Conservation (phyloP, 2,113 vertebrate species). For the Oreotrochilus melanogaster region DNA sequence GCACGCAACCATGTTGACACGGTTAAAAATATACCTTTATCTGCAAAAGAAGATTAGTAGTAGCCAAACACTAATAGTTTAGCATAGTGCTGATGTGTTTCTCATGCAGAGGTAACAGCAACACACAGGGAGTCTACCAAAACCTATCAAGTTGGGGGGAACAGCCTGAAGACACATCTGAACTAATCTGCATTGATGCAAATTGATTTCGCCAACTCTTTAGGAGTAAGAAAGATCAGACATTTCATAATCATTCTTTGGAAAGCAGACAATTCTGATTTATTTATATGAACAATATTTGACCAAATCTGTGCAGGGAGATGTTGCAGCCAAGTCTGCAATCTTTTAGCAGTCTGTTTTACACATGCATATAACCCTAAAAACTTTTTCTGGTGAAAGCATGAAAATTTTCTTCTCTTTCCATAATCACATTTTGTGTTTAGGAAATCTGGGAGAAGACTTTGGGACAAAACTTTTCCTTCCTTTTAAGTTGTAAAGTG, state of each 20-base stretch:
- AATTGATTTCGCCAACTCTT: not conserved
- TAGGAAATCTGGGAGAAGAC: not conserved
- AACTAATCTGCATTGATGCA: not conserved
- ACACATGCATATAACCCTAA: not conserved
- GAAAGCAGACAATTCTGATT: not conserved
- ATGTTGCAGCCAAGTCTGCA: not conserved
- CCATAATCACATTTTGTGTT: not conserved
- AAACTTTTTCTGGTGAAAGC: not conserved
- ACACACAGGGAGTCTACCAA: not conserved
- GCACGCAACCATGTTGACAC: not conserved
- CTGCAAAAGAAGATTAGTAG: not conserved
- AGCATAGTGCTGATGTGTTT: not conserved
- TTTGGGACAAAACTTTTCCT: not conserved
- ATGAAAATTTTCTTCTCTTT: not conserved
- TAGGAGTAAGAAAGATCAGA: not conserved
- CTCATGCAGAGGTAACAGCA: not conserved
- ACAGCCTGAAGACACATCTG: not conserved
- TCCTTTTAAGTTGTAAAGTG: not conserved
- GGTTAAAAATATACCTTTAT: not conserved
- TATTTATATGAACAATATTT: not conserved
- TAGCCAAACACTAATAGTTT: not conserved
- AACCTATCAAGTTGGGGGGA: not conserved
- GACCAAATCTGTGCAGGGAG: not conserved
- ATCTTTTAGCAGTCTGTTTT: not conserved
- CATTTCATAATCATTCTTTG: accelerated